Percentiles rank a stretch among this genome's conserved stretches.
These are phyloP conservation scores for Pelmatolapia mariae DNA, from an alignment of 2,113 vertebrate species.

Conservation along the genomic window DNA sequence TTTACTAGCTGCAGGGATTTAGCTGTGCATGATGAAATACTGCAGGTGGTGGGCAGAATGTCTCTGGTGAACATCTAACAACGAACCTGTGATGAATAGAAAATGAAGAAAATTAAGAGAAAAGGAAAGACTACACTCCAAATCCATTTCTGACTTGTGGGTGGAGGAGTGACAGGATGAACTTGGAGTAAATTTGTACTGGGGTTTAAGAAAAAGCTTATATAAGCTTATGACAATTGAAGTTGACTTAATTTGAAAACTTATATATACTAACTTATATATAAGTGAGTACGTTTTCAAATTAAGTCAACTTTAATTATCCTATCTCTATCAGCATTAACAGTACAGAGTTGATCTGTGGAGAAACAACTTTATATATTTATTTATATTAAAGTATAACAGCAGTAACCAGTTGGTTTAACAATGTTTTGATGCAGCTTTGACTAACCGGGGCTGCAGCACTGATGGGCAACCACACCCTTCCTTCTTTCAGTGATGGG, in stretches of 20 bases:
- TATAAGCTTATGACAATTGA: neutral
- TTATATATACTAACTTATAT: neutral
- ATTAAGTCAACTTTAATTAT: neutral
- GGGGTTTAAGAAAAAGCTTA: neutral
- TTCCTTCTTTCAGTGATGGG: neutral
- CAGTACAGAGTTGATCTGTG: neutral
- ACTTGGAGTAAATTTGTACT: neutral
- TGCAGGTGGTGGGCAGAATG: conserved; percentile 2
- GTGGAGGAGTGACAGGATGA: neutral
- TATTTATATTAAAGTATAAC: neutral
- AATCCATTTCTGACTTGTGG: neutral
- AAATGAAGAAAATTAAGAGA: neutral
- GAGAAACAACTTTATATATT: neutral
- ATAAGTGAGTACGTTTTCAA: neutral
- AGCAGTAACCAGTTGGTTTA: neutral
- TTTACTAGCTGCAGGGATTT: conserved; percentile 25
- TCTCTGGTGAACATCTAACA: neutral
- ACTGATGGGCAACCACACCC: neutral
- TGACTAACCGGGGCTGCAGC: neutral
- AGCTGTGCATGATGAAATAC: conserved; percentile 10
- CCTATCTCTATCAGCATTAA: neutral
- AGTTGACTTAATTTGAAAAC: neutral
- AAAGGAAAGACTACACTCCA: neutral
- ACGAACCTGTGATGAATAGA: neutral
- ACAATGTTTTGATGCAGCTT: neutral